These are phyloP conservation scores for Morus bassanus DNA, from an alignment of 2,797 vertebrate genomes.

Conservation along the genomic window DNA sequence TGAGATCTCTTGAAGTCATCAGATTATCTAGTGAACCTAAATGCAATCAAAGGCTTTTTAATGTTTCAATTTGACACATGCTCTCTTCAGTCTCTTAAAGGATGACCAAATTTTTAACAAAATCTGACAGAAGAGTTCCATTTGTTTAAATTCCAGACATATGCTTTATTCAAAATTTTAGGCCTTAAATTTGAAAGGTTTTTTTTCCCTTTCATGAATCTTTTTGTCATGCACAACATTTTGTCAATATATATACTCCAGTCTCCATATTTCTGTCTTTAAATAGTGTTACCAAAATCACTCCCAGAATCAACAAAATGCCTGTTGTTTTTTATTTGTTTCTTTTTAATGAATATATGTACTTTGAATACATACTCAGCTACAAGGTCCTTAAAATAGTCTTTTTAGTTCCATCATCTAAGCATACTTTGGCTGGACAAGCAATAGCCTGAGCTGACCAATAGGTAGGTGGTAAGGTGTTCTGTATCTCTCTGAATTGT, in stretches of 20 bases:
- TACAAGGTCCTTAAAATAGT: not conserved
- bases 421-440: not conserved
- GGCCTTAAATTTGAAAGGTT: not conserved
- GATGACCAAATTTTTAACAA: not conserved
- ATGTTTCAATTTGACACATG: not conserved
- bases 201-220: not conserved
- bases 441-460: not conserved
- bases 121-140: not conserved
- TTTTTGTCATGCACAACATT: not conserved
- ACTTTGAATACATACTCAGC: not conserved
- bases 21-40: not conserved
- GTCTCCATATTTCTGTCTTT: not conserved
- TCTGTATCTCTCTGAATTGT: not conserved
- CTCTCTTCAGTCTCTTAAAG: not conserved
- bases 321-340: not conserved
- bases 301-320: not conserved
- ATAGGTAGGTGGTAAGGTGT: not conserved
- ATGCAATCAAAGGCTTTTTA: not conserved
- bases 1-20: not conserved
- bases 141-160: not conserved
- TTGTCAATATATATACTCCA: not conserved
- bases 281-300: not conserved
- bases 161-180: not conserved
- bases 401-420: not conserved
- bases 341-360: not conserved